Evolutionary conservation across 2,113 vertebrate species (phyloP), one percentile per base, ranked within the genome.

Genomic region (Helogale parvula): DNA sequence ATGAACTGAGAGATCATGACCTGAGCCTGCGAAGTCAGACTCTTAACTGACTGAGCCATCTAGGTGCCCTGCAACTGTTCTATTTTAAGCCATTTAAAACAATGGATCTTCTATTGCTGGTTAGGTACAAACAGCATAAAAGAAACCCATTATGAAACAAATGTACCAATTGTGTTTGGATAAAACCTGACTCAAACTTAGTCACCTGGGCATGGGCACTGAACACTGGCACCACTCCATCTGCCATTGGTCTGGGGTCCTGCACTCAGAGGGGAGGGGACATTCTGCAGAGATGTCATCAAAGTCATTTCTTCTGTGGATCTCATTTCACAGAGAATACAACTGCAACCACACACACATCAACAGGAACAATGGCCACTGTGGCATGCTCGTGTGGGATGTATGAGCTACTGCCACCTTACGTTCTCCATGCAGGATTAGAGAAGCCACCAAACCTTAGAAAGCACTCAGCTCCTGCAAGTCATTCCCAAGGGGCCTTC

Each of bases 191-290:
- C 21, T 52, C 63, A 29, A 41, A 33, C 6, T 10, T 9, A 3
- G 31, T 27, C 12, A 19, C 38, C 12, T 38, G n/a, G 71, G 29
- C 7, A 2, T 29, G 15, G 23, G 21, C 16, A 29, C 38, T 1
- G 27, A 12, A 35, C 21, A 3, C 4, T 4, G 41, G 33, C 16
- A 15, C 3, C 16, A 0, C 1, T 0, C 2, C 1, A 4, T 16
- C n/a, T 87, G 15, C 29, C 35, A 19, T 41, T 29, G 33, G 33
- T 63, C 47, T 72, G 63, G 6, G n/a, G 16, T 11, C 11, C 41
- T 52, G 21, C 17, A 6, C 33, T 47, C 0, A 8, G 8, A 16
- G 66, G 29, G 1, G 23, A 3, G 3, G 4, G 9, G 10, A 12
- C n/a, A 45, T 69, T 76, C 27, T n/a, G 7, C 15, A 33, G 33